Conservation (phyloP, 92 coral and sea anemone species). For the Siderastrea siderea region DNA sequence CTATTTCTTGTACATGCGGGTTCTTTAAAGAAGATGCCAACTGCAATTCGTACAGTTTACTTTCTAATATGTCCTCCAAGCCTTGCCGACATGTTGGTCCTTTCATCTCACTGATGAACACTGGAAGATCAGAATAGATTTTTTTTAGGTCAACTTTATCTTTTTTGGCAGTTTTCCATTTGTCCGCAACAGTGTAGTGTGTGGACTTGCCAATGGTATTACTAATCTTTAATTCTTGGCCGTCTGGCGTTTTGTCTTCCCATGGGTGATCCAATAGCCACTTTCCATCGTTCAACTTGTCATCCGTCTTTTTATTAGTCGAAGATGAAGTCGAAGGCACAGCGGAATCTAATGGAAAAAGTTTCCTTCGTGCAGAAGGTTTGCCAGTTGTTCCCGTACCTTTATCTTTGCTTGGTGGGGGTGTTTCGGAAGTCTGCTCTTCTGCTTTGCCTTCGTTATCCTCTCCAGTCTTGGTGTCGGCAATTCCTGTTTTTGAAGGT, state of each 20-base stretch:
- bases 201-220: neutral
- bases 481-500: too few relatives aligned
- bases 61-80: neutral
- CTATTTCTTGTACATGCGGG: neutral
- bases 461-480: too few relatives aligned
- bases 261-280: slow-evolving; percentile 11
- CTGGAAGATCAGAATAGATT: neutral
- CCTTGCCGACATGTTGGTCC: neutral
- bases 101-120: neutral
- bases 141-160: neutral
- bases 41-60: neutral
- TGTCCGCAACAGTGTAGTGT: neutral
- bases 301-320: neutral
- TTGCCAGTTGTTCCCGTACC: too few relatives aligned
- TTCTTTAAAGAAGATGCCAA: neutral
- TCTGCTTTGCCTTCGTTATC: too few relatives aligned
- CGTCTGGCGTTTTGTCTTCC: neutral
- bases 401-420: too few relatives aligned
- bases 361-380: too few relatives aligned
- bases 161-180: neutral
- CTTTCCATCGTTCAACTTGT: neutral
- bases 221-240: neutral
- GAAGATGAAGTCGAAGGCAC: neutral
- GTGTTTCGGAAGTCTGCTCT: too few relatives aligned
- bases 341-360: neutral